phyloP scores from a whole-genome alignment of 2,888 invertebrate species.

The Tetragonisca angustula region DNA sequence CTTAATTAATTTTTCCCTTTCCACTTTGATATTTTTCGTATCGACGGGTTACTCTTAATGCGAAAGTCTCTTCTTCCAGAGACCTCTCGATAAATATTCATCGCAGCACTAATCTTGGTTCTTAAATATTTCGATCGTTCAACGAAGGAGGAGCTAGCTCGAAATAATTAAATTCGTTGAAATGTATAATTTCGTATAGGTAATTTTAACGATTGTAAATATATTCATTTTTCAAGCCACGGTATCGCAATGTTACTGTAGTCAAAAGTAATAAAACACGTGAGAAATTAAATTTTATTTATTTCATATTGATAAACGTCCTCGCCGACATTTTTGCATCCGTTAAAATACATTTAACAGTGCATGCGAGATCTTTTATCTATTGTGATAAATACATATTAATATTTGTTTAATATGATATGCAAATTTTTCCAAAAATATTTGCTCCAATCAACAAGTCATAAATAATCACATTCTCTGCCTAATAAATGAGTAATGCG shows the following conservation, averaged over 20 bases:
- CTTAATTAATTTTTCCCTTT: background rate
- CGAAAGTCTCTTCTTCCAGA: too few species aligned
- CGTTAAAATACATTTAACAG: background rate
- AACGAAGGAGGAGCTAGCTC: background rate
- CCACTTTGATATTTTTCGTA: background rate
- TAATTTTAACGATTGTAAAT: conserved; percentile 25
- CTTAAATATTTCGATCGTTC: conserved; percentile 1
- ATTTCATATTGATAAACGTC: background rate
- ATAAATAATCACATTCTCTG: background rate
- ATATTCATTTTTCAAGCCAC: conserved; percentile 6
- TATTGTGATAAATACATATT: background rate
- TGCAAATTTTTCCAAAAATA: background rate
- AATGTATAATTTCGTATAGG: conserved; percentile 5
- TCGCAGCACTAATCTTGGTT: conserved; percentile 3
- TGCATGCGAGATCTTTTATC: background rate
- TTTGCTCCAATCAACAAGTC: background rate
- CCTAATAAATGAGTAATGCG: background rate
- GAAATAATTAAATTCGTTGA: conserved; percentile 6
- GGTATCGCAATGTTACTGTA: conserved; percentile 8
- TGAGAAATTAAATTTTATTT: conserved; percentile 8
- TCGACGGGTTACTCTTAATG: background rate
- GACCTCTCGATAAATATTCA: too few species aligned
- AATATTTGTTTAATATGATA: background rate
- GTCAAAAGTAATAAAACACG: conserved; percentile 19
- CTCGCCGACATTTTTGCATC: background rate